Percentiles rank a stretch among this genome's conserved stretches.
Evolutionary conservation across 2,797 vertebrate species (phyloP).

Genomic region (Anas georgica): DNA sequence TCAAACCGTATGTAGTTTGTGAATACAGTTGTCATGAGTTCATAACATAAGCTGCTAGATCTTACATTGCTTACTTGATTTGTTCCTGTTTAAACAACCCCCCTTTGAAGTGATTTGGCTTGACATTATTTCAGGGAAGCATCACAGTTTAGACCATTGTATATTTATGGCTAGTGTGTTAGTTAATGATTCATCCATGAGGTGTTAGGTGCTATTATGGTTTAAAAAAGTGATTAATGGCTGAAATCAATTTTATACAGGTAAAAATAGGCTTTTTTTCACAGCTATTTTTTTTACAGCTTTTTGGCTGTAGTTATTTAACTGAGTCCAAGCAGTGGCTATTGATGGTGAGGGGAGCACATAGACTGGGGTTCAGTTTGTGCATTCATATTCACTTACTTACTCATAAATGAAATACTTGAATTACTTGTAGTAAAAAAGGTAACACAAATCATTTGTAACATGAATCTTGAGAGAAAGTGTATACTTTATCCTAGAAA

Average conservation of each 20-base stretch:
- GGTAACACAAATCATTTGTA: not conserved
- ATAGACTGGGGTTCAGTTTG: not conserved
- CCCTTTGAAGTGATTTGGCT: not conserved
- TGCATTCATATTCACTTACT: not conserved
- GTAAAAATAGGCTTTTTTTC: not conserved
- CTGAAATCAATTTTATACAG: not conserved
- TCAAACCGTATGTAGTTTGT: not conserved
- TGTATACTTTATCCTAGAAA: not conserved
- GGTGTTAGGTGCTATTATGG: not conserved
- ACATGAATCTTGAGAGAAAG: not conserved
- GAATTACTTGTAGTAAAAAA: not conserved
- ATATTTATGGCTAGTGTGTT: rapidly evolving
- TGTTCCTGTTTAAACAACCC: not conserved
- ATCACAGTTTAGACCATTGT: not conserved
- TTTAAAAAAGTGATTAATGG: not conserved
- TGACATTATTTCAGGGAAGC: not conserved
- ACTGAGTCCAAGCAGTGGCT: not conserved
- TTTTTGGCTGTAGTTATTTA: not conserved
- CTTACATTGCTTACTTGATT: not conserved
- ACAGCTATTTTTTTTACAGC: too few species aligned
- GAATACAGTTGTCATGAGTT: not conserved
- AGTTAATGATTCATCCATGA: not conserved
- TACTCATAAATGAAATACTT: not conserved
- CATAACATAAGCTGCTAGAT: not conserved
- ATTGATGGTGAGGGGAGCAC: not conserved